These are phyloP conservation scores for Phylloscopus trochiloides DNA, from an alignment of 2,113 vertebrate species.

Conservation along the genomic window DNA sequence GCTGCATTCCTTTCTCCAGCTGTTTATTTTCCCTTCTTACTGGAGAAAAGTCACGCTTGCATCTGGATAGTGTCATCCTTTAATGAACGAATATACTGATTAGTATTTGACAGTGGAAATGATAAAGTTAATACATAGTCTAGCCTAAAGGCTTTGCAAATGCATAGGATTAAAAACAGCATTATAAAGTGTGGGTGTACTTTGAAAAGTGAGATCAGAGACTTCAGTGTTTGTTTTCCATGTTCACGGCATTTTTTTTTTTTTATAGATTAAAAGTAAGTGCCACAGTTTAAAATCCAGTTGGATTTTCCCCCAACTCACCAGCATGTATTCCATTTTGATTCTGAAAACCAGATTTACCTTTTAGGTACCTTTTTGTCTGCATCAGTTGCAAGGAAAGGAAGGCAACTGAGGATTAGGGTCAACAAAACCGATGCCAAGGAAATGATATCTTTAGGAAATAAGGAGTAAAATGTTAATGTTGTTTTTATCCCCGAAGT, in stretches of 20 bases:
- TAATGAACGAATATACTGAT: not conserved
- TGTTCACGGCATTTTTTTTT: not conserved
- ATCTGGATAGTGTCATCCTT: not conserved
- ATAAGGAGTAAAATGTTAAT: no score
- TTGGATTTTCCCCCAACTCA: not conserved
- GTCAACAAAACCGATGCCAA: not conserved
- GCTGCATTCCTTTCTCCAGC: not conserved
- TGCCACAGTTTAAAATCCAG: not conserved
- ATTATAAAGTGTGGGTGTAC: conserved; percentile 33
- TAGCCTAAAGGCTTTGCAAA: conserved; percentile 27
- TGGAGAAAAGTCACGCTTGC: not conserved
- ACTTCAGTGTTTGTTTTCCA: not conserved
- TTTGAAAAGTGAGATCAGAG: conserved; percentile 25
- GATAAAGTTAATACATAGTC: not conserved
- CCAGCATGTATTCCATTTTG: not conserved
- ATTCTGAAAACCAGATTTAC: not conserved
- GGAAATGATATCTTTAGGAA: not conserved
- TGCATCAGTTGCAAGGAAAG: not conserved
- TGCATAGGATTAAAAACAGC: conserved; percentile 14
- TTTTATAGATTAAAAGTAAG: not conserved
- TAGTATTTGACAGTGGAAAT: not conserved
- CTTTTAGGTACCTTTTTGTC: not conserved
- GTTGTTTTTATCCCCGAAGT: no score
- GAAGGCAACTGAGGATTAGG: not conserved
- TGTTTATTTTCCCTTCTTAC: not conserved